Evolutionary conservation across 2,113 vertebrate species (phyloP).

Genomic region (Podarcis cretensis): DNA sequence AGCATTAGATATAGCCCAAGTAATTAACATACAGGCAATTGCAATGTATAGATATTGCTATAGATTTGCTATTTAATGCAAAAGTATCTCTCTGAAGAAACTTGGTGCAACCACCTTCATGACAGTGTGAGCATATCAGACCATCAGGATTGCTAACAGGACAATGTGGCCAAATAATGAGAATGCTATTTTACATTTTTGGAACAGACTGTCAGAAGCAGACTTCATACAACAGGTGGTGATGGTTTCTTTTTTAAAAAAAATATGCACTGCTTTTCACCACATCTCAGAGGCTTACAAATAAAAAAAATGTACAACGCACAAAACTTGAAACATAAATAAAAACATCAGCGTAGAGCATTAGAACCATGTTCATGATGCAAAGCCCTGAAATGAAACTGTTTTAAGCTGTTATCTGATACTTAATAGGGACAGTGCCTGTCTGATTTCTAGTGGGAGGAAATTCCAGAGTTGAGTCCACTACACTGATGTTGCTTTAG

Average conservation of each 20-base stretch:
- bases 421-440: too few relatives aligned
- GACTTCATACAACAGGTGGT: not conserved
- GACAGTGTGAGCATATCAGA: not conserved
- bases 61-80: not conserved
- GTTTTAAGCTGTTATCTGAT: too few relatives aligned
- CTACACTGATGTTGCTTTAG: not conserved
- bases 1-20: not conserved
- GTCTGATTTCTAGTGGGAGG: too few relatives aligned
- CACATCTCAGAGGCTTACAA: too few relatives aligned
- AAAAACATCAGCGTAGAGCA: too few relatives aligned
- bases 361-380: too few relatives aligned
- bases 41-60: not conserved
- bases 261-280: too few relatives aligned
- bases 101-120: not conserved
- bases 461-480: too few relatives aligned
- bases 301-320: too few relatives aligned
- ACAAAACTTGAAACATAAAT: too few relatives aligned
- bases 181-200: not conserved
- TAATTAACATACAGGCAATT: not conserved
- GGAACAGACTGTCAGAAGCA: not conserved
- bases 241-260: not conserved
- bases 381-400: too few relatives aligned
- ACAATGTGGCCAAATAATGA: not conserved
- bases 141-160: not conserved
- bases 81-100: not conserved